Conservation (phyloP, 1,140 invertebrate species). For the Nasonia giraulti region DNA sequence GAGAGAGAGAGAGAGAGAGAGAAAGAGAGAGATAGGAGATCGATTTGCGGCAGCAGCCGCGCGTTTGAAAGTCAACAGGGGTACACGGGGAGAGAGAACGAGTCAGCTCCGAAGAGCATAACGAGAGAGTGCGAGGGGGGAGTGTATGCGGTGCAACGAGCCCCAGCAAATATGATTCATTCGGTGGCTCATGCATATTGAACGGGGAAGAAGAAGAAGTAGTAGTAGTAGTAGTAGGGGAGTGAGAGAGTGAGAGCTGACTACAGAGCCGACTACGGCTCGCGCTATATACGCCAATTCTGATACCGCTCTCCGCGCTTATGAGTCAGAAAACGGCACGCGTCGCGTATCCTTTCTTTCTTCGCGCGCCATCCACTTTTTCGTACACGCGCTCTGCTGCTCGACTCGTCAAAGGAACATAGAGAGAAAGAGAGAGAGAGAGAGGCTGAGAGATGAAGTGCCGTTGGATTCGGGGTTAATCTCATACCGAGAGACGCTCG, state of each 20-base stretch:
- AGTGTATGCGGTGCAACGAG: slow-evolving; percentile 11
- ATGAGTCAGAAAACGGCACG: slow-evolving; percentile 46
- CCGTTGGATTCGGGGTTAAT: slow-evolving; percentile 5
- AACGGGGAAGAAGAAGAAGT: slow-evolving; percentile 14
- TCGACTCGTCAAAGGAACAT: neutral
- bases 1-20: neutral
- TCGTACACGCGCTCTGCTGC: neutral
- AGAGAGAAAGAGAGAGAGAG: too few species aligned
- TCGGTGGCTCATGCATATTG: slow-evolving; percentile 49
- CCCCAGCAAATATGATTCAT: slow-evolving; percentile 48
- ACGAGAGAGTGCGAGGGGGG: slow-evolving; percentile 14
- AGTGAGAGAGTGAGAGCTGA: neutral
- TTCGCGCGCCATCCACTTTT: neutral
- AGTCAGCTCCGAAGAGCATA: slow-evolving; percentile 3
- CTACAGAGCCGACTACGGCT: too few species aligned
- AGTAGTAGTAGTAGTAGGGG: too few species aligned
- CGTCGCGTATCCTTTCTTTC: slow-evolving; percentile 13
- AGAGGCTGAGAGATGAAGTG: neutral
- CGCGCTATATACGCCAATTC: slow-evolving; percentile 19
- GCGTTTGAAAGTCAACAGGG: slow-evolving; percentile 43
- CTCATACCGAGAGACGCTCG: neutral
- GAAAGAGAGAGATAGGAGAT: neutral
- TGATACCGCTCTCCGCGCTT: slow-evolving; percentile 13
- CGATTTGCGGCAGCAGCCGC: slow-evolving; percentile 28
- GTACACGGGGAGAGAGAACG: neutral